Percentiles rank a stretch among this genome's conserved stretches.
phyloP scores from a whole-genome alignment of 2,888 invertebrate species.

The Willowsia nigromaculata region DNA sequence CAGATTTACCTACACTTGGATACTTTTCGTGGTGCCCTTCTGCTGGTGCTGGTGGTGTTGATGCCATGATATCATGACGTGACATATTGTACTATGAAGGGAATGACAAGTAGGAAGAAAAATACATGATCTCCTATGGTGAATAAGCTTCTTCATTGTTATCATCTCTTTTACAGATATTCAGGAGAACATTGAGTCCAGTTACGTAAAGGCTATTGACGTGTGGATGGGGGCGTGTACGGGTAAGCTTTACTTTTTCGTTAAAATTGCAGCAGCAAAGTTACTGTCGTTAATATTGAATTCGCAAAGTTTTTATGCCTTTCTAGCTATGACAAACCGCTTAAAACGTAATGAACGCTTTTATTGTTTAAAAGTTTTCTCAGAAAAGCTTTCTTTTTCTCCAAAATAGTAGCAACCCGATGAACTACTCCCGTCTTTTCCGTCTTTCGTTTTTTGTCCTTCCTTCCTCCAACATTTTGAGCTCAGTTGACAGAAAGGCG shows the following conservation, averaged over 20 bases:
- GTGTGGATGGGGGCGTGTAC: slow-evolving; percentile 81
- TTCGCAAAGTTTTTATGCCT: background rate
- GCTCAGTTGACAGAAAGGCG: background rate
- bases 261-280: background rate
- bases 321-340: background rate
- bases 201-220: slow-evolving; percentile 79
- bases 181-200: slow-evolving; percentile 81
- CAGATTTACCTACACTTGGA: too few relatives aligned
- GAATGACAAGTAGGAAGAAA: too few relatives aligned
- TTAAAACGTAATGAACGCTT: background rate
- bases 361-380: background rate
- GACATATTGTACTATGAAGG: too few relatives aligned
- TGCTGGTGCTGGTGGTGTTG: too few relatives aligned
- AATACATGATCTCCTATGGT: too few relatives aligned
- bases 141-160: too few relatives aligned
- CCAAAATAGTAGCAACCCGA: background rate
- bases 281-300: background rate
- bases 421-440: background rate
- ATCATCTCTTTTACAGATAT: slow-evolving; percentile 80
- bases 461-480: background rate
- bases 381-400: background rate
- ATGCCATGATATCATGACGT: too few relatives aligned
- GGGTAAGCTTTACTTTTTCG: slow-evolving; percentile 64
- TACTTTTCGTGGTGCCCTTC: too few relatives aligned
- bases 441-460: background rate